A percentile compares a stretch with the other conserved stretches of the same genome.
These are phyloP conservation scores for Pseudachorutes palmiensis DNA, from an alignment of 1,140 invertebrate genomes.

Conservation along the genomic window DNA sequence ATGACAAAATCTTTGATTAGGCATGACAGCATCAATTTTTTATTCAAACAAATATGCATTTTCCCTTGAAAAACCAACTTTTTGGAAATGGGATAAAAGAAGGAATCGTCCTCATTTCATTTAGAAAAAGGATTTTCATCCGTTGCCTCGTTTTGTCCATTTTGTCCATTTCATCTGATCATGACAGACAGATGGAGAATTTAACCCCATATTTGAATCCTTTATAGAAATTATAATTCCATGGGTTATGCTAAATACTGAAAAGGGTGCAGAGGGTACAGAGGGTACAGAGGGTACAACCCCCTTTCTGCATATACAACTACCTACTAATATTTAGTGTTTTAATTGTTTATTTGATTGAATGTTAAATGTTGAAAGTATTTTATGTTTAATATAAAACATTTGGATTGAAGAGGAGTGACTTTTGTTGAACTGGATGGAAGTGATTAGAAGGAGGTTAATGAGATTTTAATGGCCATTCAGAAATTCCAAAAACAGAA, in stretches of 20 bases:
- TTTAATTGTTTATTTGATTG: no score
- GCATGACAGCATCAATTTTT: constrained; percentile 32
- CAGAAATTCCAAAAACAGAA: constrained; percentile 38
- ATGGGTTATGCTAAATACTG: no score
- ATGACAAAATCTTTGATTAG: constrained; percentile 40
- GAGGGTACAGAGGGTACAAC: no score
- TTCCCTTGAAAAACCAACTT: not conserved
- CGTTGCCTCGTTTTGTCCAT: not conserved
- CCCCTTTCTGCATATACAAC: no score
- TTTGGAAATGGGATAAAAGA: not conserved
- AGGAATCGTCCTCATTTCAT: not conserved
- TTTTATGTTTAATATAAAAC: constrained; percentile 39
- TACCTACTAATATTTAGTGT: no score
- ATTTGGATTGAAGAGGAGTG: constrained; percentile 13
- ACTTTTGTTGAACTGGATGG: not conserved
- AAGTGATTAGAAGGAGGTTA: constrained; percentile 39
- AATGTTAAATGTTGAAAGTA: no score
- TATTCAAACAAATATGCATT: constrained; percentile 1
- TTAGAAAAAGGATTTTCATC: constrained; percentile 7
- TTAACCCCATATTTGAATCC: not conserved
- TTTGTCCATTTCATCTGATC: not conserved
- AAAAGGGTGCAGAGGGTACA: no score
- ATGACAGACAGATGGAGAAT: constrained; percentile 3
- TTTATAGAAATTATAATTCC: not conserved
- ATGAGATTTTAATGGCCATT: constrained; percentile 39